A percentile compares a stretch with the other conserved stretches of the same genome.
Conservation (phyloP, 2,797 vertebrate genomes). For the Amblyraja radiata region DNA sequence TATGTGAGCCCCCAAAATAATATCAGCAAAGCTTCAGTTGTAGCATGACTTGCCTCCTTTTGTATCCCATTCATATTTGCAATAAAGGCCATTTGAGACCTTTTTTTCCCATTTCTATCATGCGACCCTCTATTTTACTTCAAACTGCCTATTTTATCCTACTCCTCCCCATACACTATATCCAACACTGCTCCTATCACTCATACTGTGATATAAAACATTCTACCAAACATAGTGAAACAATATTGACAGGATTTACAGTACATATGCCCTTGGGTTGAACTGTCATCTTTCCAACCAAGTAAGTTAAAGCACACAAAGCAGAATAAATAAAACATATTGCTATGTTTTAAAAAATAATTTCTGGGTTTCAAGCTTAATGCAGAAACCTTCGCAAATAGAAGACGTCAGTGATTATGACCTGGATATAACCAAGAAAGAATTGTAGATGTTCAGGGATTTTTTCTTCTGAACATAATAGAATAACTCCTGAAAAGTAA, state of each 20-base stretch:
- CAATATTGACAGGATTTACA: background rate
- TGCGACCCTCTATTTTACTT: no score
- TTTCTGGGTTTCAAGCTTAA: background rate
- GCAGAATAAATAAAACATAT: background rate
- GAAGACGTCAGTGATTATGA: background rate
- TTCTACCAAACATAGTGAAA: background rate
- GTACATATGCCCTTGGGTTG: background rate
- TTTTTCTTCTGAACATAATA: background rate
- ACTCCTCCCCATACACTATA: background rate
- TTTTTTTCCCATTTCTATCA: no score
- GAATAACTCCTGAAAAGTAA: background rate
- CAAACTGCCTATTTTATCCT: background rate
- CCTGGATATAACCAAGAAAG: background rate
- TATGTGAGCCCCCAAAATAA: no score
- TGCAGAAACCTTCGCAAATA: background rate
- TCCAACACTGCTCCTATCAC: background rate
- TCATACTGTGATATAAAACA: background rate
- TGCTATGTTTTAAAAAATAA: background rate
- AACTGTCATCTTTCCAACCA: background rate
- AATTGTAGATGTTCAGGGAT: background rate
- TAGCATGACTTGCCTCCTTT: no score
- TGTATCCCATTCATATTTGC: no score
- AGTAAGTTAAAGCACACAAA: background rate
- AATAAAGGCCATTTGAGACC: no score
- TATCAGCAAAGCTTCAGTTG: no score